Evolutionary conservation across 1,140 invertebrate genomes (phyloP), one percentile per base, ranked within the genome.

Genomic region (Odontomachus brunneus): DNA sequence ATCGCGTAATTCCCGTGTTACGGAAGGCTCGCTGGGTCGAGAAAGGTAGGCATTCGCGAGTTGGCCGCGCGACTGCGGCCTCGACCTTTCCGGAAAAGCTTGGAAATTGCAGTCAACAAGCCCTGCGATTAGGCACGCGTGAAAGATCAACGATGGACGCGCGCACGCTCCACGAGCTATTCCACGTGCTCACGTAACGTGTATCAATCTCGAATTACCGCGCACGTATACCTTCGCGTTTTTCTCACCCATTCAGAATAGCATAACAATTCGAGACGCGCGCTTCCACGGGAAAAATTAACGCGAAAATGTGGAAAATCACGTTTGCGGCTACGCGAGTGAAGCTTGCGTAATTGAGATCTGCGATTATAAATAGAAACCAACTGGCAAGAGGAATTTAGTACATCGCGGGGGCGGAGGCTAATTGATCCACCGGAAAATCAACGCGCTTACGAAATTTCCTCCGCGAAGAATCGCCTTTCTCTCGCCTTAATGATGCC

Each of bases 51-150:
- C 51, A 53, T 65, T 38, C 49, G 59, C 38, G n/a, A 67, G 19
- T 26, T 59, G 67, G 33, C 48, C 62, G 74, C 63, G 57, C 26
- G 55, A 80, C 24, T 19, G 29, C 49, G 74, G 67, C 86, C 86
- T 87, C 80, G 86, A 85, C 86, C 86, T 87, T 87, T 87, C 84
- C 62, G 62, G 84, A 80, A 87, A 85, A 83, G 59, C 73, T 59
- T 87, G 63, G 60, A 66, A 84, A 67, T 74, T 72, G 49, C 48
- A 67, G 69, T 59, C 49, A 66, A 80, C 55, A 38, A 57, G 29
- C 48, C 66, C 78, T 65, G 44, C 22, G 24, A 57, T 71, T 65
- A 62, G 49, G 5, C 57, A 82, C 57, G 67, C 76, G 60, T 53
- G 78, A 73, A 73, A 67, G 33, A 67, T 72, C 67, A 67, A 74